These are phyloP conservation scores for Festucalex cinctus DNA, from an alignment of 2,113 vertebrate species.

Conservation along the genomic window DNA sequence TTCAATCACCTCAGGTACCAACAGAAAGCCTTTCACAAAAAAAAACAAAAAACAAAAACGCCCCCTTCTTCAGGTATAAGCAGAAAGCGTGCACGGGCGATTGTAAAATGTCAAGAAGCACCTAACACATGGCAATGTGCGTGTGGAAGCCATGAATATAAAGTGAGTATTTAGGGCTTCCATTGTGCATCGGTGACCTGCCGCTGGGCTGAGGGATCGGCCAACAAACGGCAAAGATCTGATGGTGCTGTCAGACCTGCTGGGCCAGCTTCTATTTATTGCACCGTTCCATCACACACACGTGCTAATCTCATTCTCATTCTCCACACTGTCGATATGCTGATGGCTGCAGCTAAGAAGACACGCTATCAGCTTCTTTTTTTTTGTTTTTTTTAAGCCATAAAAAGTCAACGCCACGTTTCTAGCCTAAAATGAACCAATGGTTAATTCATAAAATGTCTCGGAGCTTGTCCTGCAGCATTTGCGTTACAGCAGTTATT, in stretches of 20 bases:
- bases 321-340: slow-evolving; percentile 23
- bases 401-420: slow-evolving; percentile 36
- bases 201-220: slow-evolving; percentile 52
- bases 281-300: slow-evolving; percentile 35
- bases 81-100: slow-evolving; percentile 1
- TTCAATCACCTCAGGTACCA: too few relatives aligned
- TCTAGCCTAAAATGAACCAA: slow-evolving; percentile 27
- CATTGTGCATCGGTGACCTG: slow-evolving; percentile 57
- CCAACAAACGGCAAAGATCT: slow-evolving; percentile 34
- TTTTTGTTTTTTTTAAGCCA: slow-evolving; percentile 29
- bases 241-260: slow-evolving; percentile 41
- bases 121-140: slow-evolving; percentile 26
- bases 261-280: slow-evolving; percentile 43
- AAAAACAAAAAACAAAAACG: too few relatives aligned
- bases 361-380: slow-evolving; percentile 16
- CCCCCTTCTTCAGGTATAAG: slow-evolving; percentile 2
- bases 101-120: slow-evolving; percentile 14
- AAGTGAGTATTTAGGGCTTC: slow-evolving; percentile 37
- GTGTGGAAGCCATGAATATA: slow-evolving; percentile 53
- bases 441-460: not conserved
- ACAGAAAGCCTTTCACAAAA: slow-evolving; percentile 3
- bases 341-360: slow-evolving; percentile 23
- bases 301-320: slow-evolving; percentile 58
- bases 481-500: not conserved
- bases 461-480: not conserved